Evolutionary conservation across 1,140 invertebrate species (phyloP).

Genomic region (Episyrphus balteatus): DNA sequence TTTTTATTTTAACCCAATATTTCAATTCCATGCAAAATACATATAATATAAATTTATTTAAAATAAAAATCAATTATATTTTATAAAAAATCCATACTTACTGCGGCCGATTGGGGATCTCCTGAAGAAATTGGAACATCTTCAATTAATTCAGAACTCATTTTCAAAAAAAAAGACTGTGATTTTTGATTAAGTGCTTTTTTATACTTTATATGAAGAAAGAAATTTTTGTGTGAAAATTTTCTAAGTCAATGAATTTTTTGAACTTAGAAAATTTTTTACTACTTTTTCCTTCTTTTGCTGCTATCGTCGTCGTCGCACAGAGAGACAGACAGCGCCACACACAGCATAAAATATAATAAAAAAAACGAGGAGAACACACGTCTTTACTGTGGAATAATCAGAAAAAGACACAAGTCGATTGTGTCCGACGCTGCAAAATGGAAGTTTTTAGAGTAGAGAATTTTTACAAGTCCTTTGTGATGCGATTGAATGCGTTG

Average conservation of each 20-base stretch:
- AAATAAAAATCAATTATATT: neutral
- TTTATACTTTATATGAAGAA: neutral
- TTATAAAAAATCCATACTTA: neutral
- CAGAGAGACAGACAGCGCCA: neutral
- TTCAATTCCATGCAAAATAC: too few species aligned
- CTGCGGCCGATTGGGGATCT: neutral
- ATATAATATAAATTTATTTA: neutral
- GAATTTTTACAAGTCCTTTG: too few species aligned
- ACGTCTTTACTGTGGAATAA: constrained; percentile 4
- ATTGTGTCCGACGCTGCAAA: constrained; percentile 1
- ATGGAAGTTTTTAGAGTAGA: too few species aligned
- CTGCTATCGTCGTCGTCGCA: too few species aligned
- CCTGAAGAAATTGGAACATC: neutral
- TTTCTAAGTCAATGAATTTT: constrained; percentile 7
- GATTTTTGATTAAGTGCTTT: neutral
- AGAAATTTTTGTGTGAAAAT: constrained; percentile 4
- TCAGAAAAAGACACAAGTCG: constrained; percentile 8
- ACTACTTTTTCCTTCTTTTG: neutral
- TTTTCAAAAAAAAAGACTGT: neutral
- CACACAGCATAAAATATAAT: neutral
- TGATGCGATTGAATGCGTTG: too few species aligned
- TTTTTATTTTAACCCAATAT: too few species aligned
- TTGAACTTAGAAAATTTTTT: constrained; percentile 2
- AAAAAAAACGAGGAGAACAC: neutral
- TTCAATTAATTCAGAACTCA: neutral